phyloP scores from a whole-genome alignment of 2,888 invertebrate genomes.

The Teleogryllus oceanicus region DNA sequence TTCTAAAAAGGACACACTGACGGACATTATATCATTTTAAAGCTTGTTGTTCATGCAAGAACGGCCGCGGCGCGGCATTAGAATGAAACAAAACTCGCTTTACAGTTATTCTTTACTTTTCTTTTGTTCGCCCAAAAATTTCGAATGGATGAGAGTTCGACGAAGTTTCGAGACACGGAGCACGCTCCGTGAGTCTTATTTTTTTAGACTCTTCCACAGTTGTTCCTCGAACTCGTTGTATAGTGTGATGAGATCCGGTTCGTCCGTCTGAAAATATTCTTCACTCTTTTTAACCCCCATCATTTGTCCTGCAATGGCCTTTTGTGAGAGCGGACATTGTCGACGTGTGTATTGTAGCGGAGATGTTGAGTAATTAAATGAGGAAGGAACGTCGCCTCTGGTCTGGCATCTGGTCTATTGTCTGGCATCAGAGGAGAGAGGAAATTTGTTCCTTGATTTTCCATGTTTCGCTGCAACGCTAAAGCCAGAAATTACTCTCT shows the following conservation, averaged over 20 bases:
- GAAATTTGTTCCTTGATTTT: conserved; percentile 7
- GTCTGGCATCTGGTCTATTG: not conserved
- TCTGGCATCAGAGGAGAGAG: too few species aligned
- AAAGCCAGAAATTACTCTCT: too few species aligned
- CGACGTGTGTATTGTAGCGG: conserved; percentile 12
- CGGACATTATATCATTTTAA: conserved; percentile 1
- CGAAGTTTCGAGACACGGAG: not conserved
- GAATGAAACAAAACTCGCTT: not conserved
- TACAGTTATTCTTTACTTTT: not conserved
- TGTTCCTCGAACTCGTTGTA: not conserved
- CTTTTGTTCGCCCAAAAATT: not conserved
- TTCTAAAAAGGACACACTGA: not conserved
- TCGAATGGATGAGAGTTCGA: not conserved
- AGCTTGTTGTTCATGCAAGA: conserved; percentile 18
- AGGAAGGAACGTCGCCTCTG: not conserved
- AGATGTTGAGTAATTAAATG: not conserved
- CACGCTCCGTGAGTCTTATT: not conserved
- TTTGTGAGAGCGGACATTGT: not conserved
- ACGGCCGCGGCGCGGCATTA: not conserved
- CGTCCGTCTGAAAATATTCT: not conserved
- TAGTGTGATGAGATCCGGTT: not conserved
- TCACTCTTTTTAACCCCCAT: not conserved
- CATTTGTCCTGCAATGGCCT: not conserved
- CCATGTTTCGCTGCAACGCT: too few species aligned
- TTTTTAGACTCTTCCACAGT: not conserved